phyloP scores from a whole-genome alignment of 2,888 invertebrate genomes.

The Serrognathus titanus region DNA sequence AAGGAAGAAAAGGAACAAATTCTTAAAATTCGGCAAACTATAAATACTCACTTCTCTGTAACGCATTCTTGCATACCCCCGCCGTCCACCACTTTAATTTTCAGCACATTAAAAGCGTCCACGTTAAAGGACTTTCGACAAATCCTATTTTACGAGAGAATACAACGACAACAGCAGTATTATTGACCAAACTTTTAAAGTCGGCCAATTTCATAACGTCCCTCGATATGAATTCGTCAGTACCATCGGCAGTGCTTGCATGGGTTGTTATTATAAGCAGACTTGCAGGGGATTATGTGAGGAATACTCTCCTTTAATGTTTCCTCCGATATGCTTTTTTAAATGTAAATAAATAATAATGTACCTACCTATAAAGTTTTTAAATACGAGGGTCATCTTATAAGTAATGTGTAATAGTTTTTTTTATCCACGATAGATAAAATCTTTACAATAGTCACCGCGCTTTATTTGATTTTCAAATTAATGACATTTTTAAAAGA shows the following conservation, averaged over 20 bases:
- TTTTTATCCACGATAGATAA: too few species aligned
- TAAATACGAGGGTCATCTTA: too few species aligned
- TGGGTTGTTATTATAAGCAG: constrained; percentile 2
- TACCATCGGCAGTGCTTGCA: constrained; percentile 4
- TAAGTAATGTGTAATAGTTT: too few species aligned
- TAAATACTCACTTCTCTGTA: too few species aligned
- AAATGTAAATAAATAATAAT: not conserved
- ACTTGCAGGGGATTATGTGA: not conserved
- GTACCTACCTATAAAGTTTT: too few species aligned
- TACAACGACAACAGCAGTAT: constrained; percentile 24
- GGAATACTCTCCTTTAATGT: not conserved
- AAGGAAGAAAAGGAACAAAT: too few species aligned
- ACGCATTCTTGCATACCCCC: too few species aligned
- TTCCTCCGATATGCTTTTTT: not conserved
- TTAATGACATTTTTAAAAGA: too few species aligned
- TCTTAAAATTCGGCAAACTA: too few species aligned
- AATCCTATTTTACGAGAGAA: constrained; percentile 23
- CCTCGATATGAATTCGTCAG: constrained; percentile 6
- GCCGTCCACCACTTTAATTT: not conserved
- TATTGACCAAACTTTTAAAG: constrained; percentile 33
- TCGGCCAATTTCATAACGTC: constrained; percentile 22
- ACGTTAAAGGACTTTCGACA: constrained; percentile 9
- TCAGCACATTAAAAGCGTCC: not conserved
- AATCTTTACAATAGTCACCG: too few species aligned
- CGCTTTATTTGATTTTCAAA: too few species aligned